These are phyloP conservation scores for Gadopsis marmoratus DNA, from an alignment of 2,797 vertebrate species.

Conservation along the genomic window DNA sequence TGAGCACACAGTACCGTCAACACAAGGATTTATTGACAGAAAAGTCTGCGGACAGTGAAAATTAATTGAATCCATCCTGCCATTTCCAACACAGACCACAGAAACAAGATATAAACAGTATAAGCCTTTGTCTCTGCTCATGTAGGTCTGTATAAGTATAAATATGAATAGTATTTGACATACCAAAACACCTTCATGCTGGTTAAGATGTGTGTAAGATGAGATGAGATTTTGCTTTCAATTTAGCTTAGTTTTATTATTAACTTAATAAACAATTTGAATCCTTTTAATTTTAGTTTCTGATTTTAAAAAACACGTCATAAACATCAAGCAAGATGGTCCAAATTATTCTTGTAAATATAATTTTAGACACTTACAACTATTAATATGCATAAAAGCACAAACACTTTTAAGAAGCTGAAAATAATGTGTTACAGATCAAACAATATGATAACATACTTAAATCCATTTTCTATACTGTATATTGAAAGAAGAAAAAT, in stretches of 20 bases:
- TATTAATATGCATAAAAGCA: not conserved
- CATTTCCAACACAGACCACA: not conserved
- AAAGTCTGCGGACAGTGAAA: not conserved
- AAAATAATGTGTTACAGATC: not conserved
- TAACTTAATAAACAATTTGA: not conserved
- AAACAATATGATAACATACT: not conserved
- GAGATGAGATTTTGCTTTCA: not conserved
- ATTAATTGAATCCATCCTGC: not conserved
- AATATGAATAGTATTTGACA: not conserved
- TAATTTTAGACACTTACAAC: too few species aligned
- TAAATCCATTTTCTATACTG: not conserved
- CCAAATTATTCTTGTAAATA: not conserved
- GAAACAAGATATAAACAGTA: not conserved
- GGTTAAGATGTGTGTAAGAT: not conserved
- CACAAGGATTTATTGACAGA: not conserved
- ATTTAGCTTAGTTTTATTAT: not conserved
- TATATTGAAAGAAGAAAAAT: not conserved
- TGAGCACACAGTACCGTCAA: not conserved
- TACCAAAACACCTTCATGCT: not conserved
- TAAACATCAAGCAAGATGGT: not conserved
- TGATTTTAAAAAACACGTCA: not conserved
- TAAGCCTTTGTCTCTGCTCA: not conserved
- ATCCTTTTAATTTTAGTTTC: not conserved
- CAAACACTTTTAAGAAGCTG: not conserved
- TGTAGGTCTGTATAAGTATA: not conserved